A percentile compares a stretch with the other conserved stretches of the same genome.
Evolutionary conservation across 2,797 vertebrate species (phyloP).

Genomic region (Remorina albescens): DNA sequence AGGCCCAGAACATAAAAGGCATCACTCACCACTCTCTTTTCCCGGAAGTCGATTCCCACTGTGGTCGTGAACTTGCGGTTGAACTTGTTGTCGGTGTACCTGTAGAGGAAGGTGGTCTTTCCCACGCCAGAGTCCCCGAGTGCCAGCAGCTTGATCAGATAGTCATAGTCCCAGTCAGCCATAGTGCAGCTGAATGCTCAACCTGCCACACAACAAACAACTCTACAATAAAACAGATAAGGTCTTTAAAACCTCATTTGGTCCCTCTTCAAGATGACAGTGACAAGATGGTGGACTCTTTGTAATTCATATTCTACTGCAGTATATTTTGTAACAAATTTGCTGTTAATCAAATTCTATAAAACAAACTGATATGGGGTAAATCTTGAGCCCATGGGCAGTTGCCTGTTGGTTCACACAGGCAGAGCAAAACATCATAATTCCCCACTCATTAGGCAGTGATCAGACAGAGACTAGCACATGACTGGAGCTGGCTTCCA

Average conservation of each 20-base stretch:
- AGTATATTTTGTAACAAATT: neutral
- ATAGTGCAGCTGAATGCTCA: conserved; percentile 84
- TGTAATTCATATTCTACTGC: neutral
- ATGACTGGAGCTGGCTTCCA: conserved; percentile 80
- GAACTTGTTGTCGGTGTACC: conserved; percentile 96
- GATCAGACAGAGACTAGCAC: conserved; percentile 76
- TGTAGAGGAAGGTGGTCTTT: conserved; percentile 97
- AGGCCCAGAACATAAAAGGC: neutral
- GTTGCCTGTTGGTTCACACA: conserved; percentile 15
- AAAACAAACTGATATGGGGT: neutral
- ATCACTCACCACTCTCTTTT: conserved; percentile 95
- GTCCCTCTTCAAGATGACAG: neutral
- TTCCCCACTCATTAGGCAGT: conserved; percentile 62
- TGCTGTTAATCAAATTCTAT: neutral
- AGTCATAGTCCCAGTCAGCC: conserved; percentile 98
- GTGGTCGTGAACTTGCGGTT: conserved; percentile 95
- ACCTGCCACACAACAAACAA: conserved; percentile 72
- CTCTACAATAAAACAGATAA: neutral
- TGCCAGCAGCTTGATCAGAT: conserved; percentile 98
- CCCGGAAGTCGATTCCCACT: conserved; percentile 95
- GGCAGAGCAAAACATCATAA: conserved; percentile 59
- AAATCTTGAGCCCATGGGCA: neutral
- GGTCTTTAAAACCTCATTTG: neutral
- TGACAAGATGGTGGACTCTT: neutral
- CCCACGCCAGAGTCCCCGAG: conserved; percentile 97